These are phyloP conservation scores for Lagopus muta DNA, from an alignment of 2,113 vertebrate genomes.

Conservation along the genomic window DNA sequence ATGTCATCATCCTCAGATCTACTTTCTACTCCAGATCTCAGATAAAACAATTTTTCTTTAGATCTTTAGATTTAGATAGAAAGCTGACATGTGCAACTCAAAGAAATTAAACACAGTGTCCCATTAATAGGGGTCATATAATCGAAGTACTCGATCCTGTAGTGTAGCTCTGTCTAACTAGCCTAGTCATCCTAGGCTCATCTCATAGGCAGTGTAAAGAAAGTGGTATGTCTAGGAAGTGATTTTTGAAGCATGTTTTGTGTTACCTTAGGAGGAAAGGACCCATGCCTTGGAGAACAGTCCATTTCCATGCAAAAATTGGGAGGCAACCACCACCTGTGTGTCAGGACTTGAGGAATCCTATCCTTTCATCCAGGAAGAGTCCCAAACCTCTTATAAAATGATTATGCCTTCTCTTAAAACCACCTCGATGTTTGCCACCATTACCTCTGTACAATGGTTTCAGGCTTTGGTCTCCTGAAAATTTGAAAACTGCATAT, in stretches of 20 bases:
- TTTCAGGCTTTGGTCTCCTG: background rate
- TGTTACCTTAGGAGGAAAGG: background rate
- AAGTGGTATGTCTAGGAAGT: background rate
- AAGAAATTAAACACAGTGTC: background rate
- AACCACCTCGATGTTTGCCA: background rate
- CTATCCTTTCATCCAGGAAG: background rate
- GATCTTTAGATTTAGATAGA: background rate
- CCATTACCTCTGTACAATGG: background rate
- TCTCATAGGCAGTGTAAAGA: background rate
- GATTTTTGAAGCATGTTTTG: background rate
- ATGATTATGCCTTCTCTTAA: background rate
- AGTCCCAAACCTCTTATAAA: background rate
- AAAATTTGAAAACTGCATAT: background rate
- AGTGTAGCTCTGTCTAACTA: background rate
- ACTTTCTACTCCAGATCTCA: background rate
- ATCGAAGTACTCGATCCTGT: background rate
- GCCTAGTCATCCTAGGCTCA: background rate
- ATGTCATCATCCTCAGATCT: background rate
- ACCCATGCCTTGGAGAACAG: background rate
- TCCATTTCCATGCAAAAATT: background rate
- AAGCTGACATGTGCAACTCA: accelerated
- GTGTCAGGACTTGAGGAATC: background rate
- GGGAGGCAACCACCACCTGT: accelerated
- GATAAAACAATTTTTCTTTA: background rate
- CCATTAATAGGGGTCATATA: background rate